A percentile compares a stretch with the other conserved stretches of the same genome.
Evolutionary conservation across 2,888 invertebrate species (phyloP).

Genomic region (Creontiades dilutus): DNA sequence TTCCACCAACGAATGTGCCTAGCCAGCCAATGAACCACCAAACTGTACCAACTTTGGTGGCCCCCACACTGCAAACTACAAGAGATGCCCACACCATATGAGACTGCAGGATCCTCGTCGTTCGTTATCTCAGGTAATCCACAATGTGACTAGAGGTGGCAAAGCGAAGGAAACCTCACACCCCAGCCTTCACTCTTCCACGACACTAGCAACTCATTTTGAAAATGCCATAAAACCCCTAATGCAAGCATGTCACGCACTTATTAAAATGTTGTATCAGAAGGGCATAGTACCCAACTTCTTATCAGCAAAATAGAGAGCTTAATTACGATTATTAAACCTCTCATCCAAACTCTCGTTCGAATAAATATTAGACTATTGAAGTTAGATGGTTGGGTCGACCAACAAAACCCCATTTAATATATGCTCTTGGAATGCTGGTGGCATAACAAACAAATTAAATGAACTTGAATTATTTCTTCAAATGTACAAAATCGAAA

Average conservation of each 20-base stretch:
- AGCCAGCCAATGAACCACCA: background rate
- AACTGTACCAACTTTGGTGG: background rate
- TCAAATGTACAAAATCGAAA: background rate
- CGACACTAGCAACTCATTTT: too few relatives aligned
- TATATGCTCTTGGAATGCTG: slow-evolving; percentile 38
- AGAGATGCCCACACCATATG: background rate
- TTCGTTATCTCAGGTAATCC: background rate
- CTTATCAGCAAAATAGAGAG: slow-evolving; percentile 20
- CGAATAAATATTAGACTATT: background rate
- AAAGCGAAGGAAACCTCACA: background rate
- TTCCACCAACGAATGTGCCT: background rate
- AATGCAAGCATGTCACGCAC: too few relatives aligned
- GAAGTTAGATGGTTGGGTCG: background rate
- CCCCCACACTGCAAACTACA: background rate
- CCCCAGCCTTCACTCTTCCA: too few relatives aligned
- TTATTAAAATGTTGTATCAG: too few relatives aligned
- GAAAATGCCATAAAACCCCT: too few relatives aligned
- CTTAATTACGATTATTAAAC: slow-evolving; percentile 41
- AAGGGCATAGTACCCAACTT: background rate
- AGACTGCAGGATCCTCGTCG: slow-evolving; percentile 6
- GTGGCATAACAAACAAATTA: slow-evolving; percentile 22
- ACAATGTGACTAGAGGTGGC: background rate
- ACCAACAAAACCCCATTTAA: background rate
- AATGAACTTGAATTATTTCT: slow-evolving; percentile 36
- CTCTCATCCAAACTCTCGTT: slow-evolving; percentile 1